These are phyloP conservation scores for Alaudala cheleensis DNA, from an alignment of 2,113 vertebrate species.

Conservation along the genomic window DNA sequence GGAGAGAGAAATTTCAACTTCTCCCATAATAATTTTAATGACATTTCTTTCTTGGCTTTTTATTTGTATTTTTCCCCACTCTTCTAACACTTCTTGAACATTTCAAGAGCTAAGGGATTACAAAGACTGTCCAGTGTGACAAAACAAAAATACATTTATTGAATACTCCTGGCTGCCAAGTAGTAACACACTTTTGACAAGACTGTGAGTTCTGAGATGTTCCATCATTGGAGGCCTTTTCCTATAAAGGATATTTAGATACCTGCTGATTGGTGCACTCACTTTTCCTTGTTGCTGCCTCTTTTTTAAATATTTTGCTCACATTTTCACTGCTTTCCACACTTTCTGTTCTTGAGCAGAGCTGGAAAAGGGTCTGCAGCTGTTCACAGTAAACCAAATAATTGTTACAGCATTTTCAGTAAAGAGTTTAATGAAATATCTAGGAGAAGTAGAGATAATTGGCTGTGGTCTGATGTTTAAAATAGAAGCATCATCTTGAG, in stretches of 20 bases:
- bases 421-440: neutral
- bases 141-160: neutral
- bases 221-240: neutral
- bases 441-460: neutral
- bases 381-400: neutral
- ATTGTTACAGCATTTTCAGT: neutral
- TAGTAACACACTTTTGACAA: neutral
- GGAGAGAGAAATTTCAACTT: neutral
- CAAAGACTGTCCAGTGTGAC: neutral
- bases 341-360: neutral
- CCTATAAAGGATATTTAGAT: neutral
- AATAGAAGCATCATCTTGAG: neutral
- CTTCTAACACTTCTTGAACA: neutral
- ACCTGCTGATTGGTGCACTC: neutral
- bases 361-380: neutral
- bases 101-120: neutral
- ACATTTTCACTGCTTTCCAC: neutral
- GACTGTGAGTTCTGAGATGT: neutral
- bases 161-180: neutral
- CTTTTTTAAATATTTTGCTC: neutral
- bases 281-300: neutral
- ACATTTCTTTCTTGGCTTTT: fast-evolving
- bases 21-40: neutral
- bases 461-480: neutral
- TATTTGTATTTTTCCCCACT: neutral